Evolutionary conservation across 2,888 invertebrate genomes (phyloP).

Genomic region (Thysanoteuthis rhombus): DNA sequence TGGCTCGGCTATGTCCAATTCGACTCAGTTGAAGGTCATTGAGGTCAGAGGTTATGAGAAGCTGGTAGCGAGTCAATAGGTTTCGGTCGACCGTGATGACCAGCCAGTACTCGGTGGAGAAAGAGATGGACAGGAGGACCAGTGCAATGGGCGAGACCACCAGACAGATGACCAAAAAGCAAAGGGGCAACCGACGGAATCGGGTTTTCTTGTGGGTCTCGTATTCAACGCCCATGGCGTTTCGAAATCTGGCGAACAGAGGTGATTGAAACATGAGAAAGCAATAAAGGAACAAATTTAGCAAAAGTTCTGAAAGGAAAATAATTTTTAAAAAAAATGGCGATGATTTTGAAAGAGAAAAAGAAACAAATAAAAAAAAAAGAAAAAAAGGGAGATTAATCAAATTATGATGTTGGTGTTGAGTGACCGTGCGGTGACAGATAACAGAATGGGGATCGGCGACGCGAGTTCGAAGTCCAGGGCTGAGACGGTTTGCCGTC

Average conservation of each 20-base stretch:
- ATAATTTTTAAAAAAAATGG: too few species aligned
- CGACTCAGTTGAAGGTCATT: not conserved
- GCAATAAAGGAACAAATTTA: too few species aligned
- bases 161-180: not conserved
- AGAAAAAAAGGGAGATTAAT: not conserved
- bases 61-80: not conserved
- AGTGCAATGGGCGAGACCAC: not conserved
- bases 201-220: not conserved
- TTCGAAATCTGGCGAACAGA: not conserved
- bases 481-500: too few species aligned
- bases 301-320: too few species aligned
- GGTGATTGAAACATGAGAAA: too few species aligned
- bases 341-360: too few species aligned
- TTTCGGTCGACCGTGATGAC: not conserved
- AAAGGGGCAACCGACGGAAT: not conserved
- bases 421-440: too few species aligned
- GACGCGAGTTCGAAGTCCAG: not conserved
- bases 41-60: not conserved
- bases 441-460: not conserved
- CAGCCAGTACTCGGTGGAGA: not conserved
- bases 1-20: not conserved
- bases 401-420: too few species aligned
- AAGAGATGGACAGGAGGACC: not conserved
- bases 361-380: not conserved
- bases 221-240: conserved; percentile 24